phyloP scores from a whole-genome alignment of 2,888 invertebrate genomes.

The Polydrusus cervinus region DNA sequence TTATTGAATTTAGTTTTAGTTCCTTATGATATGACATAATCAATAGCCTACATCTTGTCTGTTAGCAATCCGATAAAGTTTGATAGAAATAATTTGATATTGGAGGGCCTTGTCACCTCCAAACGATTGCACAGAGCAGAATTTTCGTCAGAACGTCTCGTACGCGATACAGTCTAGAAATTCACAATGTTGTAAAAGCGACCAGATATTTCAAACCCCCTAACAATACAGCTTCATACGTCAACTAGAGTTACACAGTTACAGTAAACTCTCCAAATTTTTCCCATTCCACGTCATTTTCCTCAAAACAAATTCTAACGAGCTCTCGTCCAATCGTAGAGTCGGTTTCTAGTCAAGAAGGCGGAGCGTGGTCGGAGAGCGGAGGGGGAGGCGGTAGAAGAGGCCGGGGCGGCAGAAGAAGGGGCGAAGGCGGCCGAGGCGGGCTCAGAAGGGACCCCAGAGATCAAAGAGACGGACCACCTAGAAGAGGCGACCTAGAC shows the following conservation, averaged over 20 bases:
- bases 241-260: background rate
- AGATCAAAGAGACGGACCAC: constrained; percentile 17
- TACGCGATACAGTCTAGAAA: too few relatives aligned
- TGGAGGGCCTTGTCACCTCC: too few relatives aligned
- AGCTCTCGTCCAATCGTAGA: constrained; percentile 68
- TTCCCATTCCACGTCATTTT: background rate
- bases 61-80: too few relatives aligned
- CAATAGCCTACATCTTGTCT: too few relatives aligned
- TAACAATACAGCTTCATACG: too few relatives aligned
- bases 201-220: too few relatives aligned
- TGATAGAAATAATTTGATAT: too few relatives aligned
- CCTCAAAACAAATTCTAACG: constrained; percentile 11
- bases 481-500: constrained; percentile 22
- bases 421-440: constrained; percentile 15
- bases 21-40: too few relatives aligned
- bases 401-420: constrained; percentile 60
- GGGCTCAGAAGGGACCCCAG: constrained; percentile 29
- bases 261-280: background rate
- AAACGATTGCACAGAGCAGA: too few relatives aligned
- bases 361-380: constrained; percentile 44
- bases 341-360: constrained; percentile 77
- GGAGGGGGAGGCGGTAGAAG: constrained; percentile 58
- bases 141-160: too few relatives aligned
- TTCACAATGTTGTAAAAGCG: too few relatives aligned
- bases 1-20: too few relatives aligned